These are phyloP conservation scores for Muscidifurax raptorellus DNA, from an alignment of 1,140 invertebrate genomes.

Conservation along the genomic window DNA sequence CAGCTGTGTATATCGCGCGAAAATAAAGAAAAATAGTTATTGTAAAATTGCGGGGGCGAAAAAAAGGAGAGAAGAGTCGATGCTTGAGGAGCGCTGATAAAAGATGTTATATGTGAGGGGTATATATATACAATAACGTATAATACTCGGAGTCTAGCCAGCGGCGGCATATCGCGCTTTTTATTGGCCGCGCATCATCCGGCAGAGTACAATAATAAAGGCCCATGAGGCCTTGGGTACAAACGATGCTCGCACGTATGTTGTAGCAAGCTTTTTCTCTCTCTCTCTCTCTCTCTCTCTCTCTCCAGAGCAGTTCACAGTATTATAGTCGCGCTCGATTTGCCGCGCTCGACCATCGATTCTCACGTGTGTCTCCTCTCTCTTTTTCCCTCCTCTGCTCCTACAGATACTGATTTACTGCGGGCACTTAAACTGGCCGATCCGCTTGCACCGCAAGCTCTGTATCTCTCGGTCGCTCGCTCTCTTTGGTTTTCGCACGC, in stretches of 20 bases:
- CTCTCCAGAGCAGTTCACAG: background rate
- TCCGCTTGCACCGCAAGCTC: slow-evolving; percentile 1
- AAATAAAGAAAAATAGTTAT: background rate
- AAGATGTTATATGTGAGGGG: too few species aligned
- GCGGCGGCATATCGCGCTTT: slow-evolving; percentile 13
- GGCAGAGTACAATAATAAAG: background rate
- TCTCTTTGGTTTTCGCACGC: slow-evolving; percentile 2
- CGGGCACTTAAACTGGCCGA: slow-evolving; percentile 16
- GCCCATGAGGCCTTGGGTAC: background rate
- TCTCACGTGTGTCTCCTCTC: slow-evolving; percentile 8
- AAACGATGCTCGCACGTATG: background rate
- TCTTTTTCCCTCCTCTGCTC: slow-evolving; percentile 3
- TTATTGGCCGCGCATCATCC: slow-evolving; percentile 35
- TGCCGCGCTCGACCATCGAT: slow-evolving; percentile 28
- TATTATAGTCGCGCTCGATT: slow-evolving; percentile 38
- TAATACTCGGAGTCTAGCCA: too few species aligned
- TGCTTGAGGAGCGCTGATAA: too few species aligned
- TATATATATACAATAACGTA: too few species aligned
- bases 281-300: too few species aligned
- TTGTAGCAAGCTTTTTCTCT: background rate
- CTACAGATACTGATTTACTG: slow-evolving; percentile 38
- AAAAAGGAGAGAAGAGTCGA: background rate
- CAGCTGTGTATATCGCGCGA: background rate
- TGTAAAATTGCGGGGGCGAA: background rate
- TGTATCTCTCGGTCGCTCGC: background rate